These are phyloP conservation scores for Caenorhabditis brenneri DNA, from an alignment of 1,140 invertebrate species.

Conservation along the genomic window DNA sequence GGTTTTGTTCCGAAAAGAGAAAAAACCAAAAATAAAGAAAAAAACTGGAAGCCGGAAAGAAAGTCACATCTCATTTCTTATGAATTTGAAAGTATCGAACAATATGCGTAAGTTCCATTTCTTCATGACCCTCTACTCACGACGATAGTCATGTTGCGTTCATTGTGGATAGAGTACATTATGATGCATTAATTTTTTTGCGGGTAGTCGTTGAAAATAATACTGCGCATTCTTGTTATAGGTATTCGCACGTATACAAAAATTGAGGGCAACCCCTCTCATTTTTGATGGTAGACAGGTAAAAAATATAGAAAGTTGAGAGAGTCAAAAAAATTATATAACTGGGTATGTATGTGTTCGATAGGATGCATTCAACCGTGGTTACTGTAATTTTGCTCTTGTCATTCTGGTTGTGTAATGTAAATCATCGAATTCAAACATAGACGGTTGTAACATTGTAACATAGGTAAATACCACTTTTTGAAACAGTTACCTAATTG, in stretches of 20 bases:
- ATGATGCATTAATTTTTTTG: slow-evolving; percentile 40
- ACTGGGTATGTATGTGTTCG: neutral
- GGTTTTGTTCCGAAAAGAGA: neutral
- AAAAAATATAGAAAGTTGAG: neutral
- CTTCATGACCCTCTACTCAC: slow-evolving; percentile 8
- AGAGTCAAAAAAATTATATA: neutral
- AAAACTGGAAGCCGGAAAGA: neutral
- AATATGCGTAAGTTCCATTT: slow-evolving; percentile 33
- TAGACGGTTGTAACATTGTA: neutral
- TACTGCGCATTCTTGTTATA: neutral
- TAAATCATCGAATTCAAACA: neutral
- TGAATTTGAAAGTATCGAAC: slow-evolving; percentile 27
- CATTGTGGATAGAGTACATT: slow-evolving; percentile 38
- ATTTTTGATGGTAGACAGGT: neutral
- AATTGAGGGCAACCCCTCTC: neutral
- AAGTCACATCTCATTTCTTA: slow-evolving; percentile 39
- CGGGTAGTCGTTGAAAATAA: neutral
- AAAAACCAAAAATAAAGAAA: neutral
- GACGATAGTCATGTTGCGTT: slow-evolving; percentile 29
- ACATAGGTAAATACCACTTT: neutral
- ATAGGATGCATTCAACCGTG: neutral
- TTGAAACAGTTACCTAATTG: neutral
- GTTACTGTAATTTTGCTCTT: slow-evolving; percentile 13
- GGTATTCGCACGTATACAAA: slow-evolving; percentile 17
- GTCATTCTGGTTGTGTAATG: neutral